Percentiles rank a stretch among this genome's conserved stretches.
Evolutionary conservation across 2,797 vertebrate species (phyloP).

Genomic region (Enteromius fasciolatus): DNA sequence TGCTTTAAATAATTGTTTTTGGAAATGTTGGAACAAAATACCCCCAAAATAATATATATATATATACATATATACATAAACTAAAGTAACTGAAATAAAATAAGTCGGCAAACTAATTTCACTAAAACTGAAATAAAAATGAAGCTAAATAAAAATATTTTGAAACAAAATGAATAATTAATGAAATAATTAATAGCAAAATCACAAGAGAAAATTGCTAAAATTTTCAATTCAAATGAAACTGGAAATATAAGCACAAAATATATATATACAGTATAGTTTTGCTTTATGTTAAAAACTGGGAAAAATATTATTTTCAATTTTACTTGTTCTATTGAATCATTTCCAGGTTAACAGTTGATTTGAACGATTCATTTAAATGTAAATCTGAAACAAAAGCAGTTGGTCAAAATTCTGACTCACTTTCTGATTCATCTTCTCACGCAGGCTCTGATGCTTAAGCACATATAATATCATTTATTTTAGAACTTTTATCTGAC

Average conservation of each 20-base stretch:
- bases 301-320: too few species aligned
- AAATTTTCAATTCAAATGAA: neutral
- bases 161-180: neutral
- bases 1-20: too few species aligned
- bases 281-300: too few species aligned
- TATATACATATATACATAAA: too few species aligned
- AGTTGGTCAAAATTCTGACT: neutral
- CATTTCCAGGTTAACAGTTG: neutral
- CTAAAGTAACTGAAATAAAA: neutral
- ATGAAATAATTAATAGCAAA: neutral
- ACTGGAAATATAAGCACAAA: neutral
- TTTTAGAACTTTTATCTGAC: neutral
- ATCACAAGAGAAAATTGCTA: neutral
- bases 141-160: neutral
- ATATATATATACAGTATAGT: too few species aligned
- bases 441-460: neutral
- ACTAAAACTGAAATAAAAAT: neutral
- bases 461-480: neutral
- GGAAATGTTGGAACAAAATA: too few species aligned
- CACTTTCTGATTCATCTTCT: neutral
- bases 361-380: neutral
- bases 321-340: neutral
- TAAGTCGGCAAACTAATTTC: neutral
- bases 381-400: neutral
- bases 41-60: too few species aligned